Percentiles rank a stretch among this genome's conserved stretches.
These are phyloP conservation scores for Istiophorus platypterus DNA, from an alignment of 2,113 vertebrate genomes.

Conservation along the genomic window DNA sequence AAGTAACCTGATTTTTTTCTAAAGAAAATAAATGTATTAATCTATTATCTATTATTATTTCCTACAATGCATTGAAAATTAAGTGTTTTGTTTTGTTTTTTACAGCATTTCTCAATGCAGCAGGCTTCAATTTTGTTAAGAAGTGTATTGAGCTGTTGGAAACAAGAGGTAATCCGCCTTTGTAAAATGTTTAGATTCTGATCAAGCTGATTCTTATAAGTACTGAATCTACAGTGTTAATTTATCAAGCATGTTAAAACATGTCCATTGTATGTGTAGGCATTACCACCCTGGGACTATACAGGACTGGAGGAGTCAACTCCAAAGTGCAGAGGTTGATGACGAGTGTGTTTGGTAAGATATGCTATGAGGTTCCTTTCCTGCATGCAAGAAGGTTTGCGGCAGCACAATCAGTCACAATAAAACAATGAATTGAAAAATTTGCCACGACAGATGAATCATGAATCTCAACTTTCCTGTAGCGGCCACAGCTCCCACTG, in stretches of 20 bases:
- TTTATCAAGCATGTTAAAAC: not conserved
- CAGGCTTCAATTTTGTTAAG: constrained; percentile 95
- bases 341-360: constrained; percentile 94
- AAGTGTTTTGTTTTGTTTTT: constrained; percentile 56
- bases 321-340: constrained; percentile 98
- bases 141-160: constrained; percentile 95
- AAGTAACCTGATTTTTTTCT: constrained; percentile 75
- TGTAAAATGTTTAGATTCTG: constrained; percentile 5
- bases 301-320: constrained; percentile 97
- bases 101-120: constrained; percentile 94
- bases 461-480: constrained; percentile 27
- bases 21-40: not conserved
- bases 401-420: not conserved
- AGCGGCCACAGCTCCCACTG: constrained; percentile 93
- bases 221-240: not conserved
- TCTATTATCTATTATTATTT: not conserved
- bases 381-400: not conserved
- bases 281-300: constrained; percentile 93
- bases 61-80: not conserved
- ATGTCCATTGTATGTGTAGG: constrained; percentile 78
- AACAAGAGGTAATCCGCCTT: constrained; percentile 85
- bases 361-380: not conserved
- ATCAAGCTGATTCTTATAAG: not conserved
- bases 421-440: not conserved
- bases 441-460: not conserved